Base-by-base conservation (phyloP, 2,888 invertebrate species). In the Tachystola acroxantha region DNA sequence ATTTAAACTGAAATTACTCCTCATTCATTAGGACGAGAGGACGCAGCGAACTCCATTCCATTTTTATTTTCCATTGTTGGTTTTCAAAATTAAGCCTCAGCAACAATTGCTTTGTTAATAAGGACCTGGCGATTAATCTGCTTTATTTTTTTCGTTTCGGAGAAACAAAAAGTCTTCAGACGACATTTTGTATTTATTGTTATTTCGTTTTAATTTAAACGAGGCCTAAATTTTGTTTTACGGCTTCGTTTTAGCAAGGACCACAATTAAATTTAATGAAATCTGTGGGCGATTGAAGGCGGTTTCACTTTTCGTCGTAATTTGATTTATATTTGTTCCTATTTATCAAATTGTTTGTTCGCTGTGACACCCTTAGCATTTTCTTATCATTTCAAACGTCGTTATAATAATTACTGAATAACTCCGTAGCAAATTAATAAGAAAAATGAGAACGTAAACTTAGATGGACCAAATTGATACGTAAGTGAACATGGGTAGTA, bases 51-150 rank as follows among this genome's bases (percentile, higher is more conserved):
- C 72, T 78, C 69, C 53, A 70, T 61, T 75, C 64, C 68, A 71
- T 75, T 80, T 80, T 82, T 78, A 78, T 78, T 74, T 78, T 72
- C 73, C 79, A 81, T 81, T 82, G 82, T 80, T 81, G 78, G 75
- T 80, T 80, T 80, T 78, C 71, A 66, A 84, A 81, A 81, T 82
- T 80, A 79, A 81, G 77, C 76, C 60, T 57, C 70, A 69, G 73
- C 64, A 74, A 80, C 74, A 79, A 80, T 82, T 79, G 80, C 75
- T 79, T 71, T 78, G 81, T 75, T 81, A 81, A 80, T 82, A 82
- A 74, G 77, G 70, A 72, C 67, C 60, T 57, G 53, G 46, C 62
- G 61, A 72, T 76, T 75, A 75, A 78, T 79, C 57, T 69, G 60
- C 52, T 69, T 68, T 70, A 57, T 66, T 63, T 71, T 36, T 63